A percentile compares a stretch with the other conserved stretches of the same genome.
Conservation (phyloP, 1,140 invertebrate genomes). For the Atta colombica region DNA sequence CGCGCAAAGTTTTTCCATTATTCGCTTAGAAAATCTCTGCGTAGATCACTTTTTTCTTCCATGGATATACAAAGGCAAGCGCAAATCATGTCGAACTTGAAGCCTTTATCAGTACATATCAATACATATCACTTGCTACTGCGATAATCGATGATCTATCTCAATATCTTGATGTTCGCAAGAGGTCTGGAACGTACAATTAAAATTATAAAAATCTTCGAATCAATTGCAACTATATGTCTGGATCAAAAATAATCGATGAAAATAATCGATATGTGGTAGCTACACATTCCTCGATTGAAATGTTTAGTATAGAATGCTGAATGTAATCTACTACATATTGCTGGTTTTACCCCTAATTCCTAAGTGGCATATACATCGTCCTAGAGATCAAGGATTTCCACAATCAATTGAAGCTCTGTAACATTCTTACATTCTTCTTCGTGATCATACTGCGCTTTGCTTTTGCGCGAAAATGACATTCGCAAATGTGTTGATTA, state of each 20-base stretch:
- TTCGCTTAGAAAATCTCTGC: background rate
- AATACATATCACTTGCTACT: background rate
- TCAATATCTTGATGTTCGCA: background rate
- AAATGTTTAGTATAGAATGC: background rate
- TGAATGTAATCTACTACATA: constrained; percentile 6
- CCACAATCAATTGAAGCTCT: constrained; percentile 72
- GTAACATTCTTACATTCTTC: constrained; percentile 78
- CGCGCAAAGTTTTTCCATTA: background rate
- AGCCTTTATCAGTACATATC: background rate
- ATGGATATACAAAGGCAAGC: background rate
- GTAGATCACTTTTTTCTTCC: background rate
- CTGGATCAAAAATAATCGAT: no score
- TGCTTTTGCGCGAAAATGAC: constrained; percentile 65
- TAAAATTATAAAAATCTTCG: background rate
- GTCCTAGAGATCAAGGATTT: constrained; percentile 73
- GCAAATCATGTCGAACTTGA: background rate
- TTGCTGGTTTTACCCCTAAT: constrained; percentile 58
- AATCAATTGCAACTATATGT: constrained; percentile 25
- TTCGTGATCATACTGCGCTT: constrained; percentile 75
- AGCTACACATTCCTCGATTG: background rate
- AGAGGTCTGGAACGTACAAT: background rate
- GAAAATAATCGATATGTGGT: constrained; percentile 52
- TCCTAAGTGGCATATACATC: constrained; percentile 28
- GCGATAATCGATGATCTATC: background rate
- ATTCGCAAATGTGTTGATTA: constrained; percentile 76